These are phyloP conservation scores for Smittia sp. DNA, from an alignment of 2,888 invertebrate species.

Conservation along the genomic window DNA sequence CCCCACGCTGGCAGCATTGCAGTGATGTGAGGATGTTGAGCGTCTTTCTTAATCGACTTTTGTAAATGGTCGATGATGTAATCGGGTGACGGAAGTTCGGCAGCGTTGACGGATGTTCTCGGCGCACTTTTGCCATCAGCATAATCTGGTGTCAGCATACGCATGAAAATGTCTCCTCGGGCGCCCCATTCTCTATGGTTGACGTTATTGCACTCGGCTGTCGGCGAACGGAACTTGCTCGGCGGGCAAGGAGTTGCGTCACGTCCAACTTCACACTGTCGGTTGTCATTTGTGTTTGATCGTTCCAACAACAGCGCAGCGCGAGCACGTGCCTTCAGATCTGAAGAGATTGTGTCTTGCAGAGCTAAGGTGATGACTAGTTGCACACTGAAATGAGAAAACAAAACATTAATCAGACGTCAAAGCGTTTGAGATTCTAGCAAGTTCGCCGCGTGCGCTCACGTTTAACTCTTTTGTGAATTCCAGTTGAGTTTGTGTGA, in stretches of 20 bases:
- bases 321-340: slow-evolving; percentile 42
- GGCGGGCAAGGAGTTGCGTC: slow-evolving; percentile 65
- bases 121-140: slow-evolving; percentile 64
- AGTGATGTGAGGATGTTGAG: slow-evolving; percentile 70
- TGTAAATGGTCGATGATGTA: slow-evolving; percentile 61
- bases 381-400: slow-evolving; percentile 20
- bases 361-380: slow-evolving; percentile 39
- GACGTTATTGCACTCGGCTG: slow-evolving; percentile 86
- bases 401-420: background rate
- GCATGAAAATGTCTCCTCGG: slow-evolving; percentile 72
- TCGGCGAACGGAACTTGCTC: slow-evolving; percentile 76
- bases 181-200: slow-evolving; percentile 80
- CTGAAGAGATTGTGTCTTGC: slow-evolving; percentile 42
- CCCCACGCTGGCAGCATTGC: slow-evolving; percentile 79
- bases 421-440: background rate
- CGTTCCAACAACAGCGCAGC: slow-evolving; percentile 42
- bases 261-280: slow-evolving; percentile 34
- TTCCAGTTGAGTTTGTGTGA: no score
- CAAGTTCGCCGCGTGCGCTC: background rate
- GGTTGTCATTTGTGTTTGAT: slow-evolving; percentile 41
- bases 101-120: slow-evolving; percentile 57
- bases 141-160: slow-evolving; percentile 70
- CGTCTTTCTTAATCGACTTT: slow-evolving; percentile 55
- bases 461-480: background rate
- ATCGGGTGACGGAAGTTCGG: slow-evolving; percentile 62